These are phyloP conservation scores for Sitta carolinensis DNA, from an alignment of 2,797 vertebrate genomes.

Conservation along the genomic window DNA sequence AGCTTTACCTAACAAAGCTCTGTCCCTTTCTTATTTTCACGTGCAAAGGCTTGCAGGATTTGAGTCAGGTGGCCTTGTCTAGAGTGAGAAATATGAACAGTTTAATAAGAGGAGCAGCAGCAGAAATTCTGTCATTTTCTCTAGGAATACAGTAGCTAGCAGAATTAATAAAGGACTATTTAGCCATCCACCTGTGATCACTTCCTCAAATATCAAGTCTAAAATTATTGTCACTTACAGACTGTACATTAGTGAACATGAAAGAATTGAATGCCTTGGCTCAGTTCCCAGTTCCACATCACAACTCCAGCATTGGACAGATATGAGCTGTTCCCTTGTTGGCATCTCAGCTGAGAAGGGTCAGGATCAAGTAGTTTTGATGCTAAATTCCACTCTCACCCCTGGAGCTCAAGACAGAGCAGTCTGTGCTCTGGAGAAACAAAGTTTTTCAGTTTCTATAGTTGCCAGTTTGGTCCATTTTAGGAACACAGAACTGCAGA, in stretches of 20 bases:
- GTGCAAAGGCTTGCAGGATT: not conserved
- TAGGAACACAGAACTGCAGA: not conserved
- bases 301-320: not conserved
- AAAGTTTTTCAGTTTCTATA: not conserved
- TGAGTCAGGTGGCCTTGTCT: not conserved
- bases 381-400: not conserved
- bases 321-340: not conserved
- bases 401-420: not conserved
- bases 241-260: not conserved
- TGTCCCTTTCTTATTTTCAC: conserved; percentile 20
- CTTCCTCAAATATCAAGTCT: conserved; percentile 22
- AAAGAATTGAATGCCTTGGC: not conserved
- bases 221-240: conserved; percentile 12
- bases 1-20: not conserved
- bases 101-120: not conserved
- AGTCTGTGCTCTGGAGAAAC: not conserved
- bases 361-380: not conserved
- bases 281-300: not conserved
- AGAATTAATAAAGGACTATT: not conserved
- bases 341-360: not conserved
- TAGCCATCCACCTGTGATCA: not conserved
- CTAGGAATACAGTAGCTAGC: not conserved
- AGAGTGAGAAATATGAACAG: not conserved
- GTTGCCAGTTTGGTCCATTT: not conserved
- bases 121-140: not conserved